These are phyloP conservation scores for Tachysurus fulvidraco DNA, from an alignment of 2,113 vertebrate species.

Conservation along the genomic window DNA sequence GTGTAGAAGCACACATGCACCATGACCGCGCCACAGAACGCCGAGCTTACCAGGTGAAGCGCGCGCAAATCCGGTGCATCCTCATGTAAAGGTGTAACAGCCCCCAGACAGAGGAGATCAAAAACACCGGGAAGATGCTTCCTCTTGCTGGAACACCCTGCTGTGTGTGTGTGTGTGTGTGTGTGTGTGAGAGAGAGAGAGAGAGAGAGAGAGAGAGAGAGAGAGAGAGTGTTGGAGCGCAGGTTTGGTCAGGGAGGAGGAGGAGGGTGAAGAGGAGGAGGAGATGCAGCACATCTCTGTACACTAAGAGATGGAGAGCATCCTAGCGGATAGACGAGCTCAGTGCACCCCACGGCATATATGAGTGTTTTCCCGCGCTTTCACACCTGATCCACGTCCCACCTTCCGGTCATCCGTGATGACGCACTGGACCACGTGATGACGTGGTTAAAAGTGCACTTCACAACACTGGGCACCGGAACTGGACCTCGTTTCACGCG, in stretches of 20 bases:
- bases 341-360: conserved; percentile 31
- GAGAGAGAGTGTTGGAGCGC: neutral
- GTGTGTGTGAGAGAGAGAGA: neutral
- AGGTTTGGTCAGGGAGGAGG: conserved; percentile 6
- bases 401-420: neutral
- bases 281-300: conserved; percentile 17
- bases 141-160: conserved; percentile 3
- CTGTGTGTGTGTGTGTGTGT: conserved; percentile 7
- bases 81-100: neutral
- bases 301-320: conserved; percentile 46
- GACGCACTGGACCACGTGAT: neutral
- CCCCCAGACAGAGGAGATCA: neutral
- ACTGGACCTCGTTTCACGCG: neutral
- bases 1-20: neutral
- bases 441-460: neutral
- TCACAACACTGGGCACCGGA: neutral
- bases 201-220: neutral
- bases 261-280: neutral
- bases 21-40: neutral
- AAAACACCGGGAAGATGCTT: conserved; percentile 16
- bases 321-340: conserved; percentile 52
- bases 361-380: neutral
- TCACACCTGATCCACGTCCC: neutral
- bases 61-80: neutral
- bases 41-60: conserved; percentile 37